Conservation (phyloP, 1,140 invertebrate genomes). For the Penaeus japonicus region DNA sequence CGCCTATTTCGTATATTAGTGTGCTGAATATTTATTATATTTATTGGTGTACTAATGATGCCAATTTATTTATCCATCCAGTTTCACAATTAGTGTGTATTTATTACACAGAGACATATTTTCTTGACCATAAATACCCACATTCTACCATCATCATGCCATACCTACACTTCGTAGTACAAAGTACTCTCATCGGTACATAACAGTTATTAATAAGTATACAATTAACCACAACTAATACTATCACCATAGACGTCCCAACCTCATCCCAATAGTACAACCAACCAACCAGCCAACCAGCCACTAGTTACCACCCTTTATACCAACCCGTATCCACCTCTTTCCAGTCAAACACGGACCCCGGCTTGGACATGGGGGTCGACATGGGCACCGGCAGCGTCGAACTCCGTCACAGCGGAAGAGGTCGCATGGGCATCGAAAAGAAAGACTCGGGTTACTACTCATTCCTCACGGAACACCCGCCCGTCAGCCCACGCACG, state of each 20-base stretch:
- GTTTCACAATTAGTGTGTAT: too few relatives aligned
- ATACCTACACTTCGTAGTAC: neutral
- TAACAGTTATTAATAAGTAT: too few relatives aligned
- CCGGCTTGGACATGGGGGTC: slow-evolving; percentile 46
- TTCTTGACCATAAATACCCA: neutral
- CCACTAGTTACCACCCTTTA: too few relatives aligned
- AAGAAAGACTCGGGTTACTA: slow-evolving; percentile 47
- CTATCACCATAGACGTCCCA: too few relatives aligned
- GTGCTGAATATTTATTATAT: too few relatives aligned
- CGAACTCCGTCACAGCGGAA: slow-evolving; percentile 24
- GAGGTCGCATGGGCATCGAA: slow-evolving; percentile 26
- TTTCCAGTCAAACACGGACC: neutral
- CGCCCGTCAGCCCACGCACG: slow-evolving; percentile 38
- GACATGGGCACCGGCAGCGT: slow-evolving; percentile 32
- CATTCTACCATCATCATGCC: neutral
- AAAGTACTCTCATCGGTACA: too few relatives aligned
- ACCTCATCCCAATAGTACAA: neutral
- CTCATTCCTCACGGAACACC: slow-evolving; percentile 45
- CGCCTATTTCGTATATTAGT: too few relatives aligned
- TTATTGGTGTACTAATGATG: too few relatives aligned
- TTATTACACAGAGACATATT: neutral
- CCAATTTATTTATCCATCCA: too few relatives aligned
- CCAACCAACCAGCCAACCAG: neutral
- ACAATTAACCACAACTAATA: too few relatives aligned
- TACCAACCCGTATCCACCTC: neutral